These are phyloP conservation scores for Rhopalosiphum nymphaeae DNA, from an alignment of 2,888 invertebrate species.

Conservation along the genomic window DNA sequence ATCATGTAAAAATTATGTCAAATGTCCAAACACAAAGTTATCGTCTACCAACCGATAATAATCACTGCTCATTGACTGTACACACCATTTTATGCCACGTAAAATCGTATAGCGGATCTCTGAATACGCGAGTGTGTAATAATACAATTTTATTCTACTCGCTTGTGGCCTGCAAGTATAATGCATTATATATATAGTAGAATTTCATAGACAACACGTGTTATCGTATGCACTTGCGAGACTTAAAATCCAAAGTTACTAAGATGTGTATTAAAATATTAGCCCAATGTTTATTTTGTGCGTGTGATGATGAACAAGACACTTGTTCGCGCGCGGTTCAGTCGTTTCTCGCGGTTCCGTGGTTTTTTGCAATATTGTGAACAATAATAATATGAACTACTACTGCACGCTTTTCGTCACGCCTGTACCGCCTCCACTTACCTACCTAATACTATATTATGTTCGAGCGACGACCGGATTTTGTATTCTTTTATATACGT, in stretches of 20 bases:
- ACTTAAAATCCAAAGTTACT: background rate
- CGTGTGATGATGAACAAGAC: background rate
- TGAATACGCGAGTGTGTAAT: no score
- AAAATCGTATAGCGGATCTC: no score
- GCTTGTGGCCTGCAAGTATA: background rate
- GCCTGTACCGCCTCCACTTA: background rate
- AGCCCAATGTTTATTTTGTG: background rate
- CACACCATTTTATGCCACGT: no score
- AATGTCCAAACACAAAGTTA: no score
- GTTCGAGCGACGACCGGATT: background rate
- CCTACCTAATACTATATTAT: background rate
- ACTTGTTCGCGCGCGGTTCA: background rate
- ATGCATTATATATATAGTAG: background rate
- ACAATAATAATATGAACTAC: background rate
- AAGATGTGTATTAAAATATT: background rate
- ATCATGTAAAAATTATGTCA: no score
- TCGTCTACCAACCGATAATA: no score
- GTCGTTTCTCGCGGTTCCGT: background rate
- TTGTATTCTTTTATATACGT: slow-evolving; percentile 34
- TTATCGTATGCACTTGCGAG: background rate
- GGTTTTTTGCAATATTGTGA: background rate
- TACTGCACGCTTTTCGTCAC: background rate
- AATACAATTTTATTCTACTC: background rate
- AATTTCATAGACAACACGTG: background rate
- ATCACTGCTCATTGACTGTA: no score